Base-by-base conservation (phyloP, 2,113 vertebrate species). In the Actenoides hombroni region DNA sequence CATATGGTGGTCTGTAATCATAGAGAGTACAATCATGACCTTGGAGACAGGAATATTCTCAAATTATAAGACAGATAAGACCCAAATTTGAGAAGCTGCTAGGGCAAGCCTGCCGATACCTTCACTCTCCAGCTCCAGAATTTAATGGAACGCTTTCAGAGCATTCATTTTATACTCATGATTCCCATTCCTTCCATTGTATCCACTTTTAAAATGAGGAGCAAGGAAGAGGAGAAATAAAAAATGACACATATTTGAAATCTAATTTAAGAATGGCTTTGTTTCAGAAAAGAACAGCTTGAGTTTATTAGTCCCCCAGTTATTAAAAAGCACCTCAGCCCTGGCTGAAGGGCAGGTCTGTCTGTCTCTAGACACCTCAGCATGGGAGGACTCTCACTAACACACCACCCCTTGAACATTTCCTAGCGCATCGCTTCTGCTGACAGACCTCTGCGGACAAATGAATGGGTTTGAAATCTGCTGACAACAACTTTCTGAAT, bases 361-460 rank as follows among this genome's bases (percentile, higher is more conserved):
- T 68, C 51, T 60, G 59, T 13, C 49, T 67, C 44, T 4, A 4
- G 49, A n/a, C 9, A 57, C 48, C 31, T 56, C 1, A 1, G 49
- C 85, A 71, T 0, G 2, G 75, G 21, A 49, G 42, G 51, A 61
- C 46, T 42, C 51, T 14, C 65, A 16, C 70, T 51, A 61, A 28
- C 68, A 49, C 21, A 46, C 10, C 24, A 15, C 25, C 19, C 29
- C 54, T n/a, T 1, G 3, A 53, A n/a, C 16, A 18, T 28, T 20
- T 68, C 59, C 46, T 24, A 20, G 20, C 0, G 0, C 83, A 14
- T 11, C 0, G 0, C 25, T 75, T n/a, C 77, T 76, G 67, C 68
- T 5, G 3, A 13, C 37, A 92, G 17, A 85, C 8, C 67, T 49
- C 42, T 77, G 64, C 40, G 77, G n/a, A 24, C 33, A 74, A 77